These are phyloP conservation scores for Amaurobius ferox DNA, from an alignment of 2,888 invertebrate species.

Conservation along the genomic window DNA sequence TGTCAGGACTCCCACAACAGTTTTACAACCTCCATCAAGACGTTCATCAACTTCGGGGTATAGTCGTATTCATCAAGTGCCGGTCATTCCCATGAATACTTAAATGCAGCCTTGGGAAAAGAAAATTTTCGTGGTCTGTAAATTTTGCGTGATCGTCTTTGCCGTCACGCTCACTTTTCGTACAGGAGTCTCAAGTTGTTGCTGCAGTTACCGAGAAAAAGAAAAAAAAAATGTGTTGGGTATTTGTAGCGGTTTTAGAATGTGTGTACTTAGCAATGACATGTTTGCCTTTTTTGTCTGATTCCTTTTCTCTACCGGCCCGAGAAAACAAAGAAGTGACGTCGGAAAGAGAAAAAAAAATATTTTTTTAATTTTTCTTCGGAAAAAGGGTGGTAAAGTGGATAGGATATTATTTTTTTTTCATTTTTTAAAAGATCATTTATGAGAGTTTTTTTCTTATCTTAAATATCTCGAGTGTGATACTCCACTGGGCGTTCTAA, in stretches of 20 bases:
- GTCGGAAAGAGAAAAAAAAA: background rate
- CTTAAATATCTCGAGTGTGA: too few species aligned
- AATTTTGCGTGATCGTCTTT: constrained; percentile 47
- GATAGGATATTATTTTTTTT: too few species aligned
- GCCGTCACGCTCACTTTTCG: constrained; percentile 14
- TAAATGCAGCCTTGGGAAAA: constrained; percentile 15
- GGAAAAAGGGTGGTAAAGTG: too few species aligned
- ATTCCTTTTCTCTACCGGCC: background rate
- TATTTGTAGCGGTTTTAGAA: constrained; percentile 39
- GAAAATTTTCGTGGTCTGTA: constrained; percentile 1
- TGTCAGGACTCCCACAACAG: background rate
- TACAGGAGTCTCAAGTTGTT: constrained; percentile 21
- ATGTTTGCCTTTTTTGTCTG: constrained; percentile 8
- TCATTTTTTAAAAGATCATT: too few species aligned
- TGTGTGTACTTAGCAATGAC: constrained; percentile 26
- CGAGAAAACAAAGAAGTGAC: background rate
- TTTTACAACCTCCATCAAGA: background rate
- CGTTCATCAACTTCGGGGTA: background rate
- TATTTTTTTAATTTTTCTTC: too few species aligned
- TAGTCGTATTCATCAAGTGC: constrained; percentile 2
- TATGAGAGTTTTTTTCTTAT: too few species aligned
- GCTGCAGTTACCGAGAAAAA: constrained; percentile 17
- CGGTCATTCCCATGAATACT: constrained; percentile 33
- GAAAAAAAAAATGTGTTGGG: constrained; percentile 12
- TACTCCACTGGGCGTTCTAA: too few species aligned